Conservation (phyloP, 2,888 invertebrate genomes). For the Drosophila sordidula region DNA sequence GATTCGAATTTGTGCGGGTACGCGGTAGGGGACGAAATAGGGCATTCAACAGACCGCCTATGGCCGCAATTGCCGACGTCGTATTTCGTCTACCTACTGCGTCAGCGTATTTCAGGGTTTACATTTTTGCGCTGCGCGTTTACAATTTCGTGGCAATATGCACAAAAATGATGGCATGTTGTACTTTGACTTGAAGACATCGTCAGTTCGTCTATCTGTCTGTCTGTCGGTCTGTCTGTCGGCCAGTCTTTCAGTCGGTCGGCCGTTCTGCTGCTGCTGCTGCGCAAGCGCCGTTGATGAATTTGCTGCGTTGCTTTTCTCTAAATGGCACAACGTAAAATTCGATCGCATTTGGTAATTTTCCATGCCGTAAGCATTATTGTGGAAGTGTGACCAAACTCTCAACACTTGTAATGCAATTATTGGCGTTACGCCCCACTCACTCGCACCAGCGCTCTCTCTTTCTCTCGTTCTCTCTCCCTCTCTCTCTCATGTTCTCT, state of each 20-base stretch:
- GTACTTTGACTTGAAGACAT: conserved; percentile 38
- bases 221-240: background rate
- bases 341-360: conserved; percentile 58
- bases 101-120: conserved; percentile 75
- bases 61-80: conserved; percentile 15
- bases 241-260: conserved; percentile 5
- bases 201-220: background rate
- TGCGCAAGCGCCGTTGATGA: conserved; percentile 63
- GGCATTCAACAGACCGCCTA: conserved; percentile 33
- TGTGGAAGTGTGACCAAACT: conserved; percentile 39
- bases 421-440: conserved; percentile 14
- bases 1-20: conserved; percentile 29
- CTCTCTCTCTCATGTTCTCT: conserved; percentile 2
- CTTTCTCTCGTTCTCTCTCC: background rate
- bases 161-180: conserved; percentile 22
- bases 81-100: conserved; percentile 62
- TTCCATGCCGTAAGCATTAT: conserved; percentile 50
- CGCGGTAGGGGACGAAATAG: conserved; percentile 47
- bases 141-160: conserved; percentile 50
- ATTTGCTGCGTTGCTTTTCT: conserved; percentile 46
- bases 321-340: conserved; percentile 45
- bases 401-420: conserved; percentile 22
- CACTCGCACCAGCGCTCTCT: background rate
- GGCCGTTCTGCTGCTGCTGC: conserved; percentile 29
- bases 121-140: conserved; percentile 33